Evolutionary conservation across 1,140 invertebrate genomes (phyloP).

Genomic region (Cataglyphis hispanica): DNA sequence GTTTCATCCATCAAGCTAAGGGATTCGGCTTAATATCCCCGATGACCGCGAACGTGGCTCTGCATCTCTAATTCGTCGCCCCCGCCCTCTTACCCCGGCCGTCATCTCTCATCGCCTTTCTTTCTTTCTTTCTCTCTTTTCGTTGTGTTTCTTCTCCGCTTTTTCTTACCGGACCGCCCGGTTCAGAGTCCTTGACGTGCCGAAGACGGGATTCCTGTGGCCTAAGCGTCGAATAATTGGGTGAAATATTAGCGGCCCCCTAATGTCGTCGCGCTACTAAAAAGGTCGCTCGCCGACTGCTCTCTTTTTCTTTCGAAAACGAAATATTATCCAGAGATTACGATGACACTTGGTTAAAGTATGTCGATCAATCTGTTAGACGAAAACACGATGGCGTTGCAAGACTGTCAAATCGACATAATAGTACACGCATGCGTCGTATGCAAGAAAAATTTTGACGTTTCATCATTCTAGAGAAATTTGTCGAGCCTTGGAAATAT

Average conservation of each 20-base stretch:
- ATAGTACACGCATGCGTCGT: not conserved
- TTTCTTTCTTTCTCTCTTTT: slow-evolving; percentile 52
- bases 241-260: slow-evolving; percentile 57
- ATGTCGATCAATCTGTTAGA: slow-evolving; percentile 3
- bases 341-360: slow-evolving; percentile 15
- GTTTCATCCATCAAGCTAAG: slow-evolving; percentile 77
- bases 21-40: slow-evolving; percentile 75
- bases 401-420: slow-evolving; percentile 16
- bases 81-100: slow-evolving; percentile 40
- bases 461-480: not conserved
- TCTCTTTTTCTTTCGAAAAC: not conserved
- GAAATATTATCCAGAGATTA: slow-evolving; percentile 36
- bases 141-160: slow-evolving; percentile 59
- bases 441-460: not conserved
- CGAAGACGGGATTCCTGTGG: slow-evolving; percentile 50
- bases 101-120: slow-evolving; percentile 57
- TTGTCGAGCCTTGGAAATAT: not conserved
- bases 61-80: slow-evolving; percentile 75
- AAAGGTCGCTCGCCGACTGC: slow-evolving; percentile 4
- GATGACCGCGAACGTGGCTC: slow-evolving; percentile 74
- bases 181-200: slow-evolving; percentile 59
- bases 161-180: slow-evolving; percentile 74
- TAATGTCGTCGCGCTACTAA: slow-evolving; percentile 46
- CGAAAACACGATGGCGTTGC: slow-evolving; percentile 8
- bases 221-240: slow-evolving; percentile 63